These are phyloP conservation scores for Reticulitermes lucifugus DNA, from an alignment of 2,888 invertebrate species.

Conservation along the genomic window DNA sequence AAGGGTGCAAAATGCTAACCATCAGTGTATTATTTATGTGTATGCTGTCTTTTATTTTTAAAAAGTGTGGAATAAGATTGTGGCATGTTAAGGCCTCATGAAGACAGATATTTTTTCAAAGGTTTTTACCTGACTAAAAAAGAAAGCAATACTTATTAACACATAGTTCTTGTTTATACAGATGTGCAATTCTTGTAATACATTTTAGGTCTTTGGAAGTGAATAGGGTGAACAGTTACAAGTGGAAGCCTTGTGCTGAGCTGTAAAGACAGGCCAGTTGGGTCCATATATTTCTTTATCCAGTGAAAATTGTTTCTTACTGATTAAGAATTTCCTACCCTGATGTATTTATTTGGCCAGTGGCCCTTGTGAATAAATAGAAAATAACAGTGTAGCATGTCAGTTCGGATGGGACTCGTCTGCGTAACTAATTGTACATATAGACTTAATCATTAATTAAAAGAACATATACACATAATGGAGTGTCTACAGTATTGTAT, in stretches of 20 bases:
- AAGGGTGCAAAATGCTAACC: conserved; percentile 34
- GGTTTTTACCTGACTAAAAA: conserved; percentile 54
- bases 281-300: conserved; percentile 44
- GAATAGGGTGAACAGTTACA: conserved; percentile 27
- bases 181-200: conserved; percentile 52
- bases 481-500: conserved; percentile 44
- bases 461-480: conserved; percentile 50
- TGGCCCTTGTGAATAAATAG: conserved; percentile 49
- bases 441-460: conserved; percentile 50
- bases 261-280: conserved; percentile 40
- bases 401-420: conserved; percentile 45
- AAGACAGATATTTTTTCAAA: conserved; percentile 54
- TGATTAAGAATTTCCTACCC: conserved; percentile 49
- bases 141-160: conserved; percentile 54
- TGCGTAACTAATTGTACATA: conserved; percentile 52
- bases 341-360: conserved; percentile 53
- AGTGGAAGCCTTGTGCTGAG: conserved; percentile 39
- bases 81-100: conserved; percentile 46
- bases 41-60: conserved; percentile 43
- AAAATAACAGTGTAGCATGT: conserved; percentile 50
- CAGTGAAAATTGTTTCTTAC: conserved; percentile 48
- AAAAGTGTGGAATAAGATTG: conserved; percentile 44
- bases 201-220: conserved; percentile 45
- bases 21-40: conserved; percentile 47
- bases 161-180: conserved; percentile 51